Evolutionary conservation across 1,140 invertebrate genomes (phyloP), one percentile per base, ranked within the genome.

Genomic region (Drusus annulatus): DNA sequence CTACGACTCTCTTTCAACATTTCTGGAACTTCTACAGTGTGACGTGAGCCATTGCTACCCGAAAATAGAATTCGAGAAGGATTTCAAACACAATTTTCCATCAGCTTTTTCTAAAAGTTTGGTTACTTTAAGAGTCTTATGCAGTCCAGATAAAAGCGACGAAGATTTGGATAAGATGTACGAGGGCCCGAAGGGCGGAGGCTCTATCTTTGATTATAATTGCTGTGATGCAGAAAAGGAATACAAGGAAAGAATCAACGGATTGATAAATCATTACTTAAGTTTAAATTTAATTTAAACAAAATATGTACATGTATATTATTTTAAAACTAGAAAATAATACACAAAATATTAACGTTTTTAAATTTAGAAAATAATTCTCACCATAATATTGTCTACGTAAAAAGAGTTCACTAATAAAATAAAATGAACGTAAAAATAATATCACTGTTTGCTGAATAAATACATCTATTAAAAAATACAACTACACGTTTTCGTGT

Each of bases 141-240:
- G 81, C 25, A 73, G 77, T 8, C 77, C 81, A 15, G 63, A 65
- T 16, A 79, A 78, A 19, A 80, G 45, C 28, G 78, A 77, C 73
- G 51, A 79, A 31, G 58, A 75, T 3, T 36, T 80, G 10, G 71
- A 80, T 51, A 51, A 45, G 25, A 58, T 80, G 28, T 80, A 80
- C 15, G 25, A 75, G 4, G 25, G 75, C 54, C 52, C 68, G 2
- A 50, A 19, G 13, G 56, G 69, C 7, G 13, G 16, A 31, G 65
- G 58, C 17, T 78, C 79, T 2, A 83, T 83, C 19, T 65, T 83
- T 10, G 79, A 80, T n/a, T 83, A 80, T 17, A 80, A 83, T 73
- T 83, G 36, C 13, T 36, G 65, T 7, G 71, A 79, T 25, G 82
- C 79, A 10, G 82, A 83, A 79, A 76, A 62, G 13, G 73, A 60